phyloP scores from a whole-genome alignment of 2,888 invertebrate species.

The Incurvaria masculella region DNA sequence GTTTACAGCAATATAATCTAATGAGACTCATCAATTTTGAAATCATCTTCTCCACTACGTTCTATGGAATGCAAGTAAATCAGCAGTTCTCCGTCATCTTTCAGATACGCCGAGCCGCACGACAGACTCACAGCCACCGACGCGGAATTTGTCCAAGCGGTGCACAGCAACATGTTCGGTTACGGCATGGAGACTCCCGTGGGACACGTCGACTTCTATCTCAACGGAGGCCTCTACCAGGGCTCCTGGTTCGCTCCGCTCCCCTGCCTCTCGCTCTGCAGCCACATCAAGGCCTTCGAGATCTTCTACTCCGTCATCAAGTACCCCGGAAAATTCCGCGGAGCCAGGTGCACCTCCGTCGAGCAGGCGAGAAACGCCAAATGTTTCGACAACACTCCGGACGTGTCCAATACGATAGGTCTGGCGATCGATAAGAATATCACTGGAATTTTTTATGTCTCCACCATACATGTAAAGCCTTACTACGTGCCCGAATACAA shows the following conservation, averaged over 20 bases:
- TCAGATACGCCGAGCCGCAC: constrained; percentile 17
- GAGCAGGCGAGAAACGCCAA: background rate
- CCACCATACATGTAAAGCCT: background rate
- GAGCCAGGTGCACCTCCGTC: background rate
- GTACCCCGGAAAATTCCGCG: background rate
- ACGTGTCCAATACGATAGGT: background rate
- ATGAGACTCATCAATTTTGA: no score
- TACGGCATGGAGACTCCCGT: constrained; percentile 19
- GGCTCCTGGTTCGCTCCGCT: constrained; percentile 4
- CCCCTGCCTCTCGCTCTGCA: constrained; percentile 9
- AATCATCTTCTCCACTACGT: no score
- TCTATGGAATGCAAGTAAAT: no score
- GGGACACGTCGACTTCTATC: constrained; percentile 22
- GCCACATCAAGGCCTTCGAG: constrained; percentile 6
- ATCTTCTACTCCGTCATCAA: background rate
- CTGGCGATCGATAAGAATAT: background rate
- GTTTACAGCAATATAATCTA: no score
- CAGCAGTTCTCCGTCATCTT: no score
- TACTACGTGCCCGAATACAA: background rate
- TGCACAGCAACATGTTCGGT: constrained; percentile 19
- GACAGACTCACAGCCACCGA: constrained; percentile 19
- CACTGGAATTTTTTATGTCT: background rate
- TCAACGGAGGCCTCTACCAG: constrained; percentile 18
- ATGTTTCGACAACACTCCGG: background rate
- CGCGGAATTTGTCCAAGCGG: constrained; percentile 19